Conservation (phyloP, 2,888 invertebrate genomes). For the Acanthosepion lycidas region DNA sequence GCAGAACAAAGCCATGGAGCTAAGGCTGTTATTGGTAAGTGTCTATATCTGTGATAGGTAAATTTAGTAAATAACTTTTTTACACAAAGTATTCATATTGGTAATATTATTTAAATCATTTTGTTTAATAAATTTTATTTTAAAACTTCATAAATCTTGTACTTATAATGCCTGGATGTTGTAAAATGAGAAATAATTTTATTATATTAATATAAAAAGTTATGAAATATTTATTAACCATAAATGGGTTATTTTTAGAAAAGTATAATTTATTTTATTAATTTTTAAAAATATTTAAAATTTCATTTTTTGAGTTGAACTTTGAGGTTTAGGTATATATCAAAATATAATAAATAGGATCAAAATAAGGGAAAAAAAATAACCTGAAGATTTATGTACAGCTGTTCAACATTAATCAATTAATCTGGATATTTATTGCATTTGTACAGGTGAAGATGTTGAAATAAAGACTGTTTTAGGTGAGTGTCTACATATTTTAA, state of each 20-base stretch:
- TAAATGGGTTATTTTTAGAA: too few relatives aligned
- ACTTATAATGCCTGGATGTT: too few relatives aligned
- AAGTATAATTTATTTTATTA: too few relatives aligned
- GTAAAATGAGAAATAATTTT: too few relatives aligned
- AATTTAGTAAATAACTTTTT: neutral
- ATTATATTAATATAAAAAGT: too few relatives aligned
- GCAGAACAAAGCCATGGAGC: neutral
- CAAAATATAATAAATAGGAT: neutral
- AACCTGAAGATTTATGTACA: neutral
- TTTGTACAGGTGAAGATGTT: neutral
- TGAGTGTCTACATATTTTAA: neutral
- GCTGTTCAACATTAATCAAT: neutral
- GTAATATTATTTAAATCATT: neutral
- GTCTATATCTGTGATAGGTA: neutral
- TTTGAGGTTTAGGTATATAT: neutral
- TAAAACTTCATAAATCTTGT: neutral
- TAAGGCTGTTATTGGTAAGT: neutral
- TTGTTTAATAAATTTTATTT: neutral
- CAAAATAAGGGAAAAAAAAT: neutral
- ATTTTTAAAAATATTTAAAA: too few relatives aligned
- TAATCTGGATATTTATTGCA: neutral
- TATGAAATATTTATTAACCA: too few relatives aligned
- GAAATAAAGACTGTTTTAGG: neutral
- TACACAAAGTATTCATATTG: neutral
- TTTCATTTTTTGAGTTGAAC: too few relatives aligned